These are phyloP conservation scores for Bungarus multicinctus DNA, from an alignment of 2,113 vertebrate genomes.

Conservation along the genomic window DNA sequence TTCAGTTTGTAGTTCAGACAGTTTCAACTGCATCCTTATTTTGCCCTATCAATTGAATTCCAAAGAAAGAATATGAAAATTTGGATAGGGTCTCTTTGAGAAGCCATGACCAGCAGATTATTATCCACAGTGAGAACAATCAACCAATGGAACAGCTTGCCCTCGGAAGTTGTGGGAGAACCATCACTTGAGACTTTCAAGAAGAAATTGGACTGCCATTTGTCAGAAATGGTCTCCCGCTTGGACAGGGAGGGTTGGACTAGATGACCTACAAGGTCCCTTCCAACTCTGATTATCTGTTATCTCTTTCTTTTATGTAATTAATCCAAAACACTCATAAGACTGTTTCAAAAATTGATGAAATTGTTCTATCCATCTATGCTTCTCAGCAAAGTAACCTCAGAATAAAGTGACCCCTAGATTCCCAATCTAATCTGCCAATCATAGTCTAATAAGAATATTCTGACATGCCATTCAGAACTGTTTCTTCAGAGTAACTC, in stretches of 20 bases:
- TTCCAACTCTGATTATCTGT: no score
- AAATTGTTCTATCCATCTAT: neutral
- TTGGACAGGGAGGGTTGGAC: no score
- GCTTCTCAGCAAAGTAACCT: neutral
- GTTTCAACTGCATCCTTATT: neutral
- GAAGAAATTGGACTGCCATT: no score
- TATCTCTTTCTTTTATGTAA: neutral
- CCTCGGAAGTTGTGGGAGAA: no score
- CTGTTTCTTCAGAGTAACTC: neutral
- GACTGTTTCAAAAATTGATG: neutral
- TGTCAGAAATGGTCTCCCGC: no score
- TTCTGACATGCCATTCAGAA: neutral
- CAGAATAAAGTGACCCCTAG: neutral
- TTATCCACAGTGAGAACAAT: no score
- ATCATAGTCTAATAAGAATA: neutral
- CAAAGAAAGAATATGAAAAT: neutral
- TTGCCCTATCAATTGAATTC: neutral
- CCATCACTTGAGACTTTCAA: no score
- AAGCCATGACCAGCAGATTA: neutral
- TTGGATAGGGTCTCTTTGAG: neutral
- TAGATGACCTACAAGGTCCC: no score
- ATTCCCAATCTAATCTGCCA: neutral
- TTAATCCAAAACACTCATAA: neutral
- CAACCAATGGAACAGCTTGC: no score
- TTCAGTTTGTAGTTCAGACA: neutral